Evolutionary conservation across 2,797 vertebrate species (phyloP), one percentile per base, ranked within the genome.

Genomic region (Peromyscus aztecus): DNA sequence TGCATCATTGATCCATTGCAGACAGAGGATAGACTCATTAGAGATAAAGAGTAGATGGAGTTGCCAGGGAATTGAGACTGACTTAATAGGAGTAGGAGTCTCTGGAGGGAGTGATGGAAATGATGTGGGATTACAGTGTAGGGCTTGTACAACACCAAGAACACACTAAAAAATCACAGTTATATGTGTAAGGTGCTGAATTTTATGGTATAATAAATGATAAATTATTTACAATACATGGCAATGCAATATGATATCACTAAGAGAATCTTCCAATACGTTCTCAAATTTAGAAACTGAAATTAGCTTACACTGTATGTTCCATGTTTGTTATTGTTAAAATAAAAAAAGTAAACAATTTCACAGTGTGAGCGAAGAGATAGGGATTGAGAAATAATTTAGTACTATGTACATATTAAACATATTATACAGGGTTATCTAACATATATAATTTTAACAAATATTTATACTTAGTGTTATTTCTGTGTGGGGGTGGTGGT

Each of bases 1-100:
- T 76, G 57, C 16, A 83, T 86, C 31, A 90, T 55, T 95, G 52
- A 87, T 17, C 69, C 40, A 77, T 67, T 90, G 69, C n/a, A 92
- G 46, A 84, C 24, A 89, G 21, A 92, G 71, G n/a, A 40, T 78
- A 65, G 13, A 63, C 31, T 77, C 52, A 61, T 84, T 83, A 87
- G 46, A 73, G 61, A 76, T 13, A 77, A 13, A 82, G 67, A 43
- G 37, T 73, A 37, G 10, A 43, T 3, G 40, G 10, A 14, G 5
- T 85, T 77, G 1, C 9, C 61, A 40, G 21, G 37, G 31, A 76
- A 82, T 52, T 52, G 23, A 19, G 49, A 63, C n/a, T 73, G 27
- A 71, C 13, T 78, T 37, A 43, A 67, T 55, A 69, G 23, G 12
- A 34, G n/a, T 10, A 52, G 17, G 3, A 24, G 19, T n/a, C 9